Evolutionary conservation across 2,888 invertebrate genomes (phyloP), one percentile per base, ranked within the genome.

Genomic region (Spodoptera littoralis): DNA sequence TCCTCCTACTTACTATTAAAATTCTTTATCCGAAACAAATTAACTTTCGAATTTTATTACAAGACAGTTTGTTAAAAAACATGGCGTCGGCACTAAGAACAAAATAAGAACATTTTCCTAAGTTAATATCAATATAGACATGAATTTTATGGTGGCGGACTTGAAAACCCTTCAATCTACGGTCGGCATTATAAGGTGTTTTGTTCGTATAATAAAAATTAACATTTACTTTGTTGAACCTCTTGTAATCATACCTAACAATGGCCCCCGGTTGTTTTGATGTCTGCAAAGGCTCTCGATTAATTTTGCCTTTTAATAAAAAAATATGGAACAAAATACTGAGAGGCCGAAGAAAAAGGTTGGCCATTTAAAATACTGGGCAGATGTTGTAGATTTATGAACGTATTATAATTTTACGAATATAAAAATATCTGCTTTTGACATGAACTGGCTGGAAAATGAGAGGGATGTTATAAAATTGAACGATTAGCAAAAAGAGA

Each of bases 221-320:
- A 92, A 92, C 91, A 92, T 92, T 92, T 89, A 85, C 90, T 89
- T 89, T 90, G 86, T 89, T 89, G 88, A 88, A 87, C 89, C 89
- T 88, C 88, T 89, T 90, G 88, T 91, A 92, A 92, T 92, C 90
- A 92, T 89, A 87, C 81, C 82, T 89, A 89, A 93, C 93, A 93
- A 93, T 92, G 87, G 90, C 89, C 87, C 76, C 80, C 83, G 90
- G 91, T 84, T 90, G 90, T 92, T 92, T 93, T 92, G 90, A 92
- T 92, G 91, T 91, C 90, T 89, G 88, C 84, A 83, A 90, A 89
- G 89, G 87, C 80, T 86, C 89, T 88, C 91, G 91, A 93, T 93
- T 93, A 92, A 92, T 92, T 91, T 90, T 83, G 85, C 85, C 87
- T 90, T 89, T 87, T 90, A 86, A 88, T 88, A 88, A 87, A 77